phyloP scores from a whole-genome alignment of 2,113 vertebrate genomes.

The Siniperca knerii region DNA sequence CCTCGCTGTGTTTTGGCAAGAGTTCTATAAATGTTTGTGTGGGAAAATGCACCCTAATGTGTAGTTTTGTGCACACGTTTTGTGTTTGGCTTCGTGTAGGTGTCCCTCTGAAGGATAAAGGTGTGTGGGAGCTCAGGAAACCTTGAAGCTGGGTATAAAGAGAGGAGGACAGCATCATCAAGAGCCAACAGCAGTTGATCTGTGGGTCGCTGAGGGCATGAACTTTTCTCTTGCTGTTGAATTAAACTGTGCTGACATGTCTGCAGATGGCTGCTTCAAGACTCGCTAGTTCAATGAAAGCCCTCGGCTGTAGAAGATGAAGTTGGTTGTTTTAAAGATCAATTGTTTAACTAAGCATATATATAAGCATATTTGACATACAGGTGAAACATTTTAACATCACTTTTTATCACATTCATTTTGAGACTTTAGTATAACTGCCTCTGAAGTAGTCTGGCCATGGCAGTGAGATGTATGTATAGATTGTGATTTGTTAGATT shows the following conservation, averaged over 20 bases:
- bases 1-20: not conserved
- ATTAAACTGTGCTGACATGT: conserved; percentile 40
- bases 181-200: not conserved
- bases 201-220: not conserved
- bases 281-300: not conserved
- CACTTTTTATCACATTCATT: not conserved
- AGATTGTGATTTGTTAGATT: not conserved
- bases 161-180: not conserved
- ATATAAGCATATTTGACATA: no score
- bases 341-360: not conserved
- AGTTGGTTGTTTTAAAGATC: not conserved
- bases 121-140: conserved; percentile 24
- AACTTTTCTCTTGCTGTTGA: conserved; percentile 9
- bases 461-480: not conserved
- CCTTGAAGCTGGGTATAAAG: not conserved
- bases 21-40: not conserved
- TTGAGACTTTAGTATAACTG: not conserved
- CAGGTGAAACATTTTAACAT: not conserved
- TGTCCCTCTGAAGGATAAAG: conserved; percentile 30
- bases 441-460: not conserved
- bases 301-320: not conserved
- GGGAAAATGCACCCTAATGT: conserved; percentile 17
- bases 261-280: not conserved
- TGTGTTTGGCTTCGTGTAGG: conserved; percentile 28
- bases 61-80: not conserved